phyloP scores from a whole-genome alignment of 2,888 invertebrate genomes.

The Thera obeliscata region DNA sequence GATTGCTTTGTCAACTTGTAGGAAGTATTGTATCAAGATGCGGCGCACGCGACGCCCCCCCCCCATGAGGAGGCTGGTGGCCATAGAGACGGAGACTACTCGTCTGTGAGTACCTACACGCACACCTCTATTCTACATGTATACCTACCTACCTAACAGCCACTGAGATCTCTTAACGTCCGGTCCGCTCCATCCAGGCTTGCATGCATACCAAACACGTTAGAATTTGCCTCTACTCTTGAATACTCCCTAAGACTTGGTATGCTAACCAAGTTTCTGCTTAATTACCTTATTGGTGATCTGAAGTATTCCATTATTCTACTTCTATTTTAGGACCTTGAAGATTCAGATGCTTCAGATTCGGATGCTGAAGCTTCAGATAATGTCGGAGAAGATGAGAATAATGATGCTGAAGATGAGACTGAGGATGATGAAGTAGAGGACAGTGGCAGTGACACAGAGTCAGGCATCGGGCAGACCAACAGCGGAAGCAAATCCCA shows the following conservation, averaged over 20 bases:
- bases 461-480: constrained; percentile 60
- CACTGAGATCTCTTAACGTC: too few relatives aligned
- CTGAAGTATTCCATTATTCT: too few relatives aligned
- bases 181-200: too few relatives aligned
- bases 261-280: too few relatives aligned
- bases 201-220: too few relatives aligned
- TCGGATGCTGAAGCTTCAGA: constrained; percentile 34
- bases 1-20: constrained; percentile 46
- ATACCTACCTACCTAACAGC: background rate
- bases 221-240: too few relatives aligned
- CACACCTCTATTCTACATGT: too few relatives aligned
- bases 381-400: constrained; percentile 38
- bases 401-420: constrained; percentile 56
- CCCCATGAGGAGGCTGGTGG: constrained; percentile 52
- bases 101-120: constrained; percentile 60
- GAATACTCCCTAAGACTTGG: too few relatives aligned
- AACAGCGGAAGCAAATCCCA: constrained; percentile 54
- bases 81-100: constrained; percentile 52
- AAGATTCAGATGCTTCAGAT: constrained; percentile 59
- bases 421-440: constrained; percentile 58
- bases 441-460: constrained; percentile 73
- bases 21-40: constrained; percentile 82
- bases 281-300: background rate
- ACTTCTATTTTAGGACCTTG: constrained; percentile 55
- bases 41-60: constrained; percentile 78